Evolutionary conservation across 2,888 invertebrate species (phyloP).

Genomic region (Pterostichus niger): DNA sequence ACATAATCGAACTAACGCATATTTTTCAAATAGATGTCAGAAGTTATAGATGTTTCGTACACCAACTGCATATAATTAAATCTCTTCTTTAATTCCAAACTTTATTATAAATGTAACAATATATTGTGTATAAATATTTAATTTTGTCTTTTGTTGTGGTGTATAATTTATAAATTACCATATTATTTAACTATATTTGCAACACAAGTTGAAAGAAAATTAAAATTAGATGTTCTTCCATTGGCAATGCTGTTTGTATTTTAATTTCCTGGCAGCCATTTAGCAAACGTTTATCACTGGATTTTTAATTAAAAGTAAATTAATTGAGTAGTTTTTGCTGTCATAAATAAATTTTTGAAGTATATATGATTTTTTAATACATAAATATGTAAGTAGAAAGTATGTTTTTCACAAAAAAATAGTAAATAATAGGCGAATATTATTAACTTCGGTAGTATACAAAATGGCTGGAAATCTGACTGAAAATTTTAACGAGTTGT

Average conservation of each 20-base stretch:
- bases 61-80: conserved; percentile 13
- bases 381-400: conserved; percentile 20
- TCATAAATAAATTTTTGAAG: neutral
- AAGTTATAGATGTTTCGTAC: neutral
- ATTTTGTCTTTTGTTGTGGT: neutral
- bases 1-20: conserved; percentile 33
- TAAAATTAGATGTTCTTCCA: neutral
- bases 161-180: neutral
- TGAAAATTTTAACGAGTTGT: conserved; percentile 74
- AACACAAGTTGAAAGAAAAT: neutral
- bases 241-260: conserved; percentile 23
- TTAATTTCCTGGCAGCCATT: conserved; percentile 53
- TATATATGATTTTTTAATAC: neutral
- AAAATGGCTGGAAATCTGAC: conserved; percentile 70
- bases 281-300: conserved; percentile 48
- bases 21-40: conserved; percentile 30
- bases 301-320: conserved; percentile 40
- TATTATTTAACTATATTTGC: neutral
- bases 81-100: neutral
- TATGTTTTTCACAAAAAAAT: conserved; percentile 13
- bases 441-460: conserved; percentile 65
- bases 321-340: neutral
- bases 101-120: neutral
- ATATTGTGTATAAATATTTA: no score
- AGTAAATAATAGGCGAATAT: conserved; percentile 51